Base-by-base conservation (phyloP, 2,113 vertebrate genomes). In the Callaeas wilsoni region DNA sequence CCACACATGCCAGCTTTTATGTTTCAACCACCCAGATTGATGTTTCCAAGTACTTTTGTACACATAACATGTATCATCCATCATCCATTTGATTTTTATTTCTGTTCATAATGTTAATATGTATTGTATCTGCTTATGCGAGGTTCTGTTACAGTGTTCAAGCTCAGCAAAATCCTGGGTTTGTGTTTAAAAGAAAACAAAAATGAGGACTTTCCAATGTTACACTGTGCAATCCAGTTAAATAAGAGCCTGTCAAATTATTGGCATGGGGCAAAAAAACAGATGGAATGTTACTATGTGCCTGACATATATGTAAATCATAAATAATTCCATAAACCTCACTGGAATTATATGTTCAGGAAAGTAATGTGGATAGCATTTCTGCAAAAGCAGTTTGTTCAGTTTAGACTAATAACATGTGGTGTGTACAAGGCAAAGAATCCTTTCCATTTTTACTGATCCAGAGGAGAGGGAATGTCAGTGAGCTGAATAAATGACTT, bases 31-130 rank as follows among this genome's bases (percentile, higher is more conserved):
- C 65, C 19, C 62, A 82, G 92, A 57, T 60, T 94, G 75, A 94
- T 97, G 89, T 97, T 98, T 97, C 85, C 89, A 94, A 95, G 93
- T 96, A 87, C 95, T 97, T 88, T 87, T 94, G 83, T 93, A 93
- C 69, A 65, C 80, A 92, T 55, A n/a, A n/a, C 78, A 73, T 87
- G 53, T 81, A 93, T 96, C 65, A 96, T 97, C 92, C 89, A 93
- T 90, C 79, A 94, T 90, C 79, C 73, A 80, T 91, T 73, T 95
- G 46, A 93, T 94, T 97, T 94, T 96, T 97, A 84, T 92, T 97
- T 97, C 91, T 79, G 49, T 92, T 97, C 53, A 55, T 96, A 96
- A 88, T 91, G 81, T 94, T 95, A 96, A 47, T 23, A 35, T 88
- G n/a, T 64, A 62, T 70, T 41, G 29, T 52, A 35, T 93, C 88